Conservation (phyloP, 1,140 invertebrate genomes). For the Camponotus pennsylvanicus region DNA sequence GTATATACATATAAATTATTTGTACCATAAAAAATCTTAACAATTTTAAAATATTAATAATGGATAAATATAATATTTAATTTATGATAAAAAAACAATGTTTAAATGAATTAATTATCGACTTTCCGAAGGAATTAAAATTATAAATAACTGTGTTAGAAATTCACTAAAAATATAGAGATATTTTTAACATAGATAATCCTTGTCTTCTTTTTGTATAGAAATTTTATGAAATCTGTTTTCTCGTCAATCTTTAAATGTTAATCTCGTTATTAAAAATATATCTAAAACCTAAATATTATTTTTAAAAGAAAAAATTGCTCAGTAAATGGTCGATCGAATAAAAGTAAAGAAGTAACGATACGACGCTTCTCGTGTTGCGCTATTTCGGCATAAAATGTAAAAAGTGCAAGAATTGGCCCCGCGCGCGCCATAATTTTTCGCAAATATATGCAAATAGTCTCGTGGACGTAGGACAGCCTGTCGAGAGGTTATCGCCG, state of each 20-base stretch:
- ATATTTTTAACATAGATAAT: neutral
- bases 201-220: too few relatives aligned
- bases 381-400: neutral
- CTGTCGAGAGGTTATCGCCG: conserved; percentile 78
- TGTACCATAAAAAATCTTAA: neutral
- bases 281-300: neutral
- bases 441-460: conserved; percentile 68
- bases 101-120: neutral
- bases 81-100: neutral
- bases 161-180: neutral
- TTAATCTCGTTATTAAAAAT: neutral
- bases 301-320: neutral
- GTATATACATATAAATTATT: neutral
- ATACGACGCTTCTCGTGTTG: neutral
- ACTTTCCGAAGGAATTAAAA: too few relatives aligned
- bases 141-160: neutral
- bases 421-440: conserved; percentile 53
- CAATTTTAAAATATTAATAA: neutral
- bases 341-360: neutral
- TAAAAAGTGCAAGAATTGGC: neutral
- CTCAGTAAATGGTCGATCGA: neutral
- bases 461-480: conserved; percentile 67
- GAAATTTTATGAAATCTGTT: neutral
- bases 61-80: conserved; percentile 9
- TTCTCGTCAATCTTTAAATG: neutral